Percentiles rank a stretch among this genome's conserved stretches.
Evolutionary conservation across 2,113 vertebrate species (phyloP).

Genomic region (Alaudala cheleensis): DNA sequence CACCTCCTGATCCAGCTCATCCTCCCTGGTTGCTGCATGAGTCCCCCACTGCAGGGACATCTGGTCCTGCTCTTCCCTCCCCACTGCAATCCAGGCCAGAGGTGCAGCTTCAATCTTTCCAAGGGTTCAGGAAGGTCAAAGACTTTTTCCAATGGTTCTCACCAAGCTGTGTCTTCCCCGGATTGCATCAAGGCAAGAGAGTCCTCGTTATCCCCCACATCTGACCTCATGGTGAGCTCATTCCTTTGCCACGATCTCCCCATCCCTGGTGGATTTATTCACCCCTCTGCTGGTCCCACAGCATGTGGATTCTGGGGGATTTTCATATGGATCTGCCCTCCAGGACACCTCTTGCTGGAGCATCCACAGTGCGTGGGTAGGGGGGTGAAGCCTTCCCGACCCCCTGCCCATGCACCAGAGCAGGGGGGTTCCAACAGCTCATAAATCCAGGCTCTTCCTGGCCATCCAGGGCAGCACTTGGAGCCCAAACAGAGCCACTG

Average conservation of each 20-base stretch:
- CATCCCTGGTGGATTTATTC: neutral
- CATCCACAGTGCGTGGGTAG: neutral
- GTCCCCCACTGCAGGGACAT: neutral
- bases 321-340: neutral
- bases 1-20: neutral
- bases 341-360: neutral
- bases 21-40: neutral
- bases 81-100: neutral
- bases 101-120: neutral
- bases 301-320: accelerated
- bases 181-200: neutral
- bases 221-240: neutral
- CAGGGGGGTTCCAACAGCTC: neutral
- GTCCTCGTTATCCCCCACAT: accelerated
- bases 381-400: accelerated
- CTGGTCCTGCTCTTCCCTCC: neutral
- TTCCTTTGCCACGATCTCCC: neutral
- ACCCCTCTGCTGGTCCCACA: neutral
- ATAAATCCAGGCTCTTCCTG: accelerated
- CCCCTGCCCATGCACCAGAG: accelerated
- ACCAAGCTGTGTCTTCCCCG: neutral
- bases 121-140: neutral
- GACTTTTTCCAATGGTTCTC: neutral
- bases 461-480: neutral
- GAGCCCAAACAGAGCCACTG: neutral